A percentile compares a stretch with the other conserved stretches of the same genome.
phyloP scores from a whole-genome alignment of 2,888 invertebrate genomes.

The Leptopilina drosophilae region DNA sequence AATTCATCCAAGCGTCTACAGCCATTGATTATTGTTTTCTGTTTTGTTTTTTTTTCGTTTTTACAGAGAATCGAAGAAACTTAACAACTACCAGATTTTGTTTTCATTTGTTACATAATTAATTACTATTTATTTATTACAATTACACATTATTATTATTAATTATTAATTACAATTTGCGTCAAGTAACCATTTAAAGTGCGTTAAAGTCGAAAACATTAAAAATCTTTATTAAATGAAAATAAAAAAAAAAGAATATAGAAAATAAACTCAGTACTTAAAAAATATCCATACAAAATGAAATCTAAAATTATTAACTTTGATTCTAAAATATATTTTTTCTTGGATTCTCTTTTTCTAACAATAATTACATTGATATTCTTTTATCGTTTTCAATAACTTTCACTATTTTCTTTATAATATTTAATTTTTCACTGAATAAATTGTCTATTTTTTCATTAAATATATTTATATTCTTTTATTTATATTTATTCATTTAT shows the following conservation, averaged over 20 bases:
- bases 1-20: constrained; percentile 29
- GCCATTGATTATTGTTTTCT: constrained; percentile 8
- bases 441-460: constrained; percentile 46
- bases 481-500: no score
- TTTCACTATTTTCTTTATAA: background rate
- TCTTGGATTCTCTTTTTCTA: constrained; percentile 34
- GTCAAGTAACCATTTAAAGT: constrained; percentile 45
- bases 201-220: constrained; percentile 57
- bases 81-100: background rate
- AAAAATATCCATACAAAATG: constrained; percentile 67
- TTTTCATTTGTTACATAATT: background rate
- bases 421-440: constrained; percentile 50
- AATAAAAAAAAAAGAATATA: no score
- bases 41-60: background rate
- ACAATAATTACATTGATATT: background rate
- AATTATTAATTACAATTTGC: constrained; percentile 1
- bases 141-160: no score
- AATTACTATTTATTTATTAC: no score
- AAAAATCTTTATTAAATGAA: constrained; percentile 59
- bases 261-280: constrained; percentile 58
- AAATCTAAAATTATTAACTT: constrained; percentile 55
- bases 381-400: background rate
- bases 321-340: constrained; percentile 41
- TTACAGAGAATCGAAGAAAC: constrained; percentile 21
- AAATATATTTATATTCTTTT: constrained; percentile 6